phyloP scores from a whole-genome alignment of 1,140 invertebrate species.

The Drosophila littoralis region DNA sequence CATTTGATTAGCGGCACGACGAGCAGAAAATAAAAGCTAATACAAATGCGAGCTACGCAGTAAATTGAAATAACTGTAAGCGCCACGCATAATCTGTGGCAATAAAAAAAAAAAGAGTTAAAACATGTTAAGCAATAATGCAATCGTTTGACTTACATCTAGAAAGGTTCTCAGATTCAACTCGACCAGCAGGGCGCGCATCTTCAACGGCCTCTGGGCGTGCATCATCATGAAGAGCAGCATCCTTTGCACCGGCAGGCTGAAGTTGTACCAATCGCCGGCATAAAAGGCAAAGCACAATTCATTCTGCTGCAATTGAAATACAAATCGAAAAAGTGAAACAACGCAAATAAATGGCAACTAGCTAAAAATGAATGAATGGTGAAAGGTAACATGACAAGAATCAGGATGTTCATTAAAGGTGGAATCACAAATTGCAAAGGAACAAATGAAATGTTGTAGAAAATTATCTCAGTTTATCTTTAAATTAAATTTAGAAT shows the following conservation, averaged over 20 bases:
- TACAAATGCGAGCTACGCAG: slow-evolving; percentile 65
- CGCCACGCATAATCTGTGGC: slow-evolving; percentile 66
- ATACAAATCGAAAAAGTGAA: slow-evolving; percentile 1
- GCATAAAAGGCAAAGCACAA: slow-evolving; percentile 61
- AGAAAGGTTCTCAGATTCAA: slow-evolving; percentile 71
- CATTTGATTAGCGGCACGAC: slow-evolving; percentile 57
- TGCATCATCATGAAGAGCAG: slow-evolving; percentile 69
- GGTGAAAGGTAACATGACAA: not conserved
- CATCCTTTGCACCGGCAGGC: slow-evolving; percentile 45
- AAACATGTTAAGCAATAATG: not conserved
- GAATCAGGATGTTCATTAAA: no score
- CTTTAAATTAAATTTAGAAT: no score
- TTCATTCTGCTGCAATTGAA: slow-evolving; percentile 54
- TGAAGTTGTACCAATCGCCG: slow-evolving; percentile 63
- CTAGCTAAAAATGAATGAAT: slow-evolving; percentile 4
- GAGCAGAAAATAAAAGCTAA: slow-evolving; percentile 27
- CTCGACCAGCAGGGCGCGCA: slow-evolving; percentile 67
- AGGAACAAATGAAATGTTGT: no score
- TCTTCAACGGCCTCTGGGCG: slow-evolving; percentile 62
- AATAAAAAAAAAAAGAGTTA: slow-evolving; percentile 8
- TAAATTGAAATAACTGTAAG: slow-evolving; percentile 77
- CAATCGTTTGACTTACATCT: slow-evolving; percentile 43
- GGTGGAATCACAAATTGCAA: no score
- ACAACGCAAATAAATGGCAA: not conserved
- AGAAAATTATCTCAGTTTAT: no score